A percentile compares a stretch with the other conserved stretches of the same genome.
These are phyloP conservation scores for Eulithis testata DNA, from an alignment of 2,888 invertebrate genomes.

Conservation along the genomic window DNA sequence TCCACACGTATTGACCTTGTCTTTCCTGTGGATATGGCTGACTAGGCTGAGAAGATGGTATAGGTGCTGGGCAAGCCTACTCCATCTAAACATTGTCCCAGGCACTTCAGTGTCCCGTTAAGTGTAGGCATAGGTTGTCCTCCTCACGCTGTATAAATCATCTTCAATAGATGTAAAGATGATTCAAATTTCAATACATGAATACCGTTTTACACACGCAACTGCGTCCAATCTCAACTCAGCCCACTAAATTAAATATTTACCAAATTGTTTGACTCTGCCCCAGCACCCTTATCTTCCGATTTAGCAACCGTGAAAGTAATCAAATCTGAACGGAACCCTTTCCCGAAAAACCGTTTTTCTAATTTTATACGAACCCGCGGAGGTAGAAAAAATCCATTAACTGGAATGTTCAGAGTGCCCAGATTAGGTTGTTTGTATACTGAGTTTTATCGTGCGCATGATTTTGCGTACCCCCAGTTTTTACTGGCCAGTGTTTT, in stretches of 20 bases:
- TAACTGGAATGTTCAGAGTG: conserved; percentile 40
- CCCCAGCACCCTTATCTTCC: conserved; percentile 42
- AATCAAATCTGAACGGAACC: conserved; percentile 53
- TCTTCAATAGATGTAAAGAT: too few species aligned
- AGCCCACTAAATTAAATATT: conserved; percentile 40
- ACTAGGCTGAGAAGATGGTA: too few species aligned
- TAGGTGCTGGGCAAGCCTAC: too few species aligned
- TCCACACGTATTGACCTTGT: too few species aligned
- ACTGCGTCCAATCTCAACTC: conserved; percentile 18
- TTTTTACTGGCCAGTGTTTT: conserved; percentile 29
- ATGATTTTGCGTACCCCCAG: conserved; percentile 29
- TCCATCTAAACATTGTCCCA: too few species aligned
- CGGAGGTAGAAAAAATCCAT: conserved; percentile 45
- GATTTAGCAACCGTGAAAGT: conserved; percentile 50
- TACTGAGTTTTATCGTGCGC: conserved; percentile 32
- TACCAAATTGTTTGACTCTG: conserved; percentile 44
- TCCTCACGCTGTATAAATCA: too few species aligned
- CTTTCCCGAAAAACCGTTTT: conserved; percentile 47
- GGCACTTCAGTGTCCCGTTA: too few species aligned
- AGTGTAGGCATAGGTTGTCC: too few species aligned
- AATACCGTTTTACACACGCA: conserved; percentile 9
- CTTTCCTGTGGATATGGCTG: too few species aligned
- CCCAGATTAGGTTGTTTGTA: conserved; percentile 36
- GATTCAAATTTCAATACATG: conserved; percentile 4
- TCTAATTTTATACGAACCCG: conserved; percentile 45